These are phyloP conservation scores for Sisyra terminalis DNA, from an alignment of 2,888 invertebrate species.

Conservation along the genomic window DNA sequence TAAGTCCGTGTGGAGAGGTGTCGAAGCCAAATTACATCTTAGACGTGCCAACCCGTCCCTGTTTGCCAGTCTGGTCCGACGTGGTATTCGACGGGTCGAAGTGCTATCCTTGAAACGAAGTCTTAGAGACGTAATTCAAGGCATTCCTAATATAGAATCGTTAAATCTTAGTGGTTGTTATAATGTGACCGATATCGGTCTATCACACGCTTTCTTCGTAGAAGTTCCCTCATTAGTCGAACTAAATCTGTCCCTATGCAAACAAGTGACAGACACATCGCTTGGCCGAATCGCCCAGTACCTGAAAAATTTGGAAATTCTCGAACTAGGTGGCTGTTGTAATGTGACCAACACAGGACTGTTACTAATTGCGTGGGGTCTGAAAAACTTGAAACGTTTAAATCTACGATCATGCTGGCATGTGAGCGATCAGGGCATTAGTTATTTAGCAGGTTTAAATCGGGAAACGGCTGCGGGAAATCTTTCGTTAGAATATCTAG, in stretches of 20 bases:
- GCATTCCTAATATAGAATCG: constrained; percentile 72
- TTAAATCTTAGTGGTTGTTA: constrained; percentile 86
- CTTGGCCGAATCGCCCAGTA: constrained; percentile 71
- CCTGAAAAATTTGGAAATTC: constrained; percentile 66
- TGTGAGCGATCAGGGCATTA: constrained; percentile 80
- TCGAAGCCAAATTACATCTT: constrained; percentile 80
- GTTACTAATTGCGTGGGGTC: constrained; percentile 71
- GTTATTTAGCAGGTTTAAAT: constrained; percentile 64
- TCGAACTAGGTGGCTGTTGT: constrained; percentile 84
- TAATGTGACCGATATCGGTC: constrained; percentile 74
- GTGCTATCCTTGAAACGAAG: constrained; percentile 71
- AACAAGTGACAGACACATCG: constrained; percentile 86
- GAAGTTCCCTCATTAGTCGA: constrained; percentile 62
- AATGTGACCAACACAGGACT: constrained; percentile 82
- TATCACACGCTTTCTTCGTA: constrained; percentile 65
- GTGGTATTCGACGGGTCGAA: constrained; percentile 80
- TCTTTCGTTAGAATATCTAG: constrained; percentile 64
- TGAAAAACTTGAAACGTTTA: constrained; percentile 65
- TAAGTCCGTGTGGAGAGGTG: constrained; percentile 85
- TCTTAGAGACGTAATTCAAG: constrained; percentile 68
- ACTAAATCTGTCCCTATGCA: constrained; percentile 80
- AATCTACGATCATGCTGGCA: constrained; percentile 88
- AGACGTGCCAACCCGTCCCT: constrained; percentile 67
- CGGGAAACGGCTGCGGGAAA: constrained; percentile 47
- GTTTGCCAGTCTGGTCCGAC: constrained; percentile 68